Evolutionary conservation across 2,113 vertebrate species (phyloP).

Genomic region (Tenrec ecaudatus): DNA sequence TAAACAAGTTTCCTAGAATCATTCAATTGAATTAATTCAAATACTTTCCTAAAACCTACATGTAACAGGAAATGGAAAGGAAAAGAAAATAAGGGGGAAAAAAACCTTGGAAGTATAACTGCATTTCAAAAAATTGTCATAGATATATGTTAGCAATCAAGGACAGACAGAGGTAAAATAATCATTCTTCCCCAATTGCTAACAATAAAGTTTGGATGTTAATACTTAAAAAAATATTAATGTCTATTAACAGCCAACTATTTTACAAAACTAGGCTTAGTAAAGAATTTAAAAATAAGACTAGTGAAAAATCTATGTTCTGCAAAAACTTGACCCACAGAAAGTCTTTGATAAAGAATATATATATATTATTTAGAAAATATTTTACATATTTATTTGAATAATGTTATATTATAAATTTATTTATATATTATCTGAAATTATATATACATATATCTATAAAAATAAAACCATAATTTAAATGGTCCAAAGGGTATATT

Average conservation of each 20-base stretch:
- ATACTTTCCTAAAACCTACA: not conserved
- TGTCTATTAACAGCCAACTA: not conserved
- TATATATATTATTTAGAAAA: no score
- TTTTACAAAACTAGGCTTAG: constrained; percentile 21
- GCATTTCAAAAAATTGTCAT: not conserved
- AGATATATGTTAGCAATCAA: not conserved
- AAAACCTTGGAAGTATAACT: not conserved
- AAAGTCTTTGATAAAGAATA: not conserved
- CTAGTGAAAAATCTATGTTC: not conserved
- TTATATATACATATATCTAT: no score
- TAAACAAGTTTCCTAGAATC: not conserved
- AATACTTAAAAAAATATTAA: not conserved
- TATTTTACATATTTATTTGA: not conserved
- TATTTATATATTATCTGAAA: no score
- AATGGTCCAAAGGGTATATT: not conserved
- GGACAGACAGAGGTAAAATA: not conserved
- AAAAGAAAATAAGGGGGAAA: not conserved
- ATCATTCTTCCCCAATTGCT: not conserved
- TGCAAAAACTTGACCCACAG: not conserved
- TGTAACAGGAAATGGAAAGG: not conserved
- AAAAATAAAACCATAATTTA: not conserved
- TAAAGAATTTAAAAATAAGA: not conserved
- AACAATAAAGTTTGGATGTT: not conserved
- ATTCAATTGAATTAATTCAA: not conserved
- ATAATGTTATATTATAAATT: no score